Base-by-base conservation (phyloP, 2,797 vertebrate genomes). In the Eupleurogrammus muticus region DNA sequence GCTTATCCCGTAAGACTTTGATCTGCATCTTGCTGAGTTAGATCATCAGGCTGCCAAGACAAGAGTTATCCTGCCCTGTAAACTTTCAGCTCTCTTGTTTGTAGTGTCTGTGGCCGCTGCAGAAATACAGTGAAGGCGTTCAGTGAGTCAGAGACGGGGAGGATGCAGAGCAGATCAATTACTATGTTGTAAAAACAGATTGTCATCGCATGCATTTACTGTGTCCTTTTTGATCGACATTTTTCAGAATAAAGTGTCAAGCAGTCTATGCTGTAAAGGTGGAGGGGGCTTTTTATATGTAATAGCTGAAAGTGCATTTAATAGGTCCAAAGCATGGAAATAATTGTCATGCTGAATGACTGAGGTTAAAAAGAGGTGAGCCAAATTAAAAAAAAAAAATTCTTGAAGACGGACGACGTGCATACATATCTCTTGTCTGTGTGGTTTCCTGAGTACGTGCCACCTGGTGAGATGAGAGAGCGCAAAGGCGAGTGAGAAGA, bases 401-500 rank as follows among this genome's bases (percentile, higher is more conserved):
- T 17, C 13, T 34, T 3, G 23, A 63, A 36, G 16, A 40, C 16
- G 44, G 20, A 46, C 11, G 62, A 65, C 46, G 48, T 44, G 0
- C 2, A 9, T 23, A 11, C 38, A 28, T 21, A 24, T 51, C 13
- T 40, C 24, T 42, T 40, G 42, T 4, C 24, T 50, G n/a, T 68
- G 66, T 66, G 42, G 60, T 72, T 84, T 83, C 61, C 71, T 55
- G 66, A 73, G n/a, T 53, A 14, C 16, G 35, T 49, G 51, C 21
- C 5, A 28, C 74, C 24, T 36, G 34, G 34, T 13, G 28, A 70
- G 44, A 59, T 28, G 44, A 74, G 20, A 54, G 53, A 2, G 42
- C 50, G 24, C n/a, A 14, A 57, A 5, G 24, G 32, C 11, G 50
- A 54, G 48, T 13, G 48, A 50, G 49, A 36, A 36, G n/a, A 63